Base-by-base conservation (phyloP, 1,140 invertebrate species). In the Hydropsyche tenuis region DNA sequence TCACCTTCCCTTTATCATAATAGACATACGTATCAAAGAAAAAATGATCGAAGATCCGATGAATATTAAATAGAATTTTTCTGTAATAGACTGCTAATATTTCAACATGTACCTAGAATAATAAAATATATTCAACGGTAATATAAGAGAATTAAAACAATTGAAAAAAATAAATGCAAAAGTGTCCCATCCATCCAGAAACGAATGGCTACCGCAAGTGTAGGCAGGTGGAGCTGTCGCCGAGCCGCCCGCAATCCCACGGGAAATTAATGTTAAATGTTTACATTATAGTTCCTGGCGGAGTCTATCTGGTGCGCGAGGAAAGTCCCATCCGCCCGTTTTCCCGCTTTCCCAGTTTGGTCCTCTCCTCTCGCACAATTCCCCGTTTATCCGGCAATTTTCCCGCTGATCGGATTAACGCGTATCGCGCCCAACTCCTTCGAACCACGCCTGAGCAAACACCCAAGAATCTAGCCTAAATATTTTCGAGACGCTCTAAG, bases 181-280 rank as follows among this genome's bases (percentile, higher is more conserved):
- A n/a, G n/a, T n/a, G n/a, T n/a, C n/a, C n/a, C n/a, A n/a, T n/a
- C n/a, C n/a, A n/a, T n/a, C 30, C 30, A 37, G 3, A 37, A 37
- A 37, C 30, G 30, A 37, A 37, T 37, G 30, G 30, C 9, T 3
- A 37, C 9, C 3, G 30, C 9, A n/a, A 37, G 30, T 9, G 30
- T 37, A 5, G 30, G 18, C 63, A 46, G 63, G 37, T 65, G 20
- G n/a, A 62, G 16, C 53, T 70, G 69, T 62, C 69, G 46, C 53
- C 69, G 46, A 30, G 46, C 69, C 45, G 46, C 25, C 69, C 45
- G 46, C 25, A 46, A 62, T 70, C 69, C 53, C 69, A 20, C 18
- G 69, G 69, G 69, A 70, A 70, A 70, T 70, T 70, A 70, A 70
- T 70, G 23, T 62, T 62, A 62, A 70, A 70, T 70, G 69, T 70